These are phyloP conservation scores for Drosophila ficusphila DNA, from an alignment of 1,140 invertebrate genomes.

Conservation along the genomic window DNA sequence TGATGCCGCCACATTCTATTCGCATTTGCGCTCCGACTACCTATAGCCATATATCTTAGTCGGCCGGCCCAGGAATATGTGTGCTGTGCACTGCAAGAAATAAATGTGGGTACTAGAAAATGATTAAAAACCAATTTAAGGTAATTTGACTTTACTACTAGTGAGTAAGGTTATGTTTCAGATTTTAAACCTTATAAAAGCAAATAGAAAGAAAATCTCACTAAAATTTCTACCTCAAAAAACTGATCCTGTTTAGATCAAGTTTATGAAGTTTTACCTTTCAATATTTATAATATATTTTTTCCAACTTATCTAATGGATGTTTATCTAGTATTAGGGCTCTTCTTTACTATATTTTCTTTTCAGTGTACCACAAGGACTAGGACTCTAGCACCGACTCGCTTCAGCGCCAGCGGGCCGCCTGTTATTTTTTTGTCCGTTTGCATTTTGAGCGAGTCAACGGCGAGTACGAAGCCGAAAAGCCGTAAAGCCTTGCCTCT, in stretches of 20 bases:
- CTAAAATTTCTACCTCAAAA: neutral
- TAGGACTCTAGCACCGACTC: constrained; percentile 47
- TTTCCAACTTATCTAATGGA: too few species aligned
- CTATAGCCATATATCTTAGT: constrained; percentile 73
- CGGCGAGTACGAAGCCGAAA: constrained; percentile 70
- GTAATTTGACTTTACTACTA: too few species aligned
- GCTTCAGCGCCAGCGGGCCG: constrained; percentile 53
- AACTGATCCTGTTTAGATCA: too few species aligned
- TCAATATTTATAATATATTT: too few species aligned
- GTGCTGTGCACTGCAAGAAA: constrained; percentile 2
- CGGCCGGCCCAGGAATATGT: constrained; percentile 56
- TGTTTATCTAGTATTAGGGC: neutral
- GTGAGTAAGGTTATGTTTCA: too few species aligned
- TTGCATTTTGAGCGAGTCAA: constrained; percentile 51
- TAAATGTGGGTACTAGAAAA: too few species aligned
- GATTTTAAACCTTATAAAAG: too few species aligned
- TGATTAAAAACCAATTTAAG: too few species aligned
- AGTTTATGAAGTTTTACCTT: too few species aligned
- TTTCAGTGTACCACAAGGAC: constrained; percentile 35
- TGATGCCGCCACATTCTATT: constrained; percentile 82
- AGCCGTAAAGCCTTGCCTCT: constrained; percentile 70
- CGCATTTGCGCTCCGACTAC: constrained; percentile 76
- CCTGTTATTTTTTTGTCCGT: constrained; percentile 41
- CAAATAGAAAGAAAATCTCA: too few species aligned
- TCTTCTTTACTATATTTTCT: neutral